phyloP scores from a whole-genome alignment of 1,140 invertebrate genomes.

The Penaeus indicus region DNA sequence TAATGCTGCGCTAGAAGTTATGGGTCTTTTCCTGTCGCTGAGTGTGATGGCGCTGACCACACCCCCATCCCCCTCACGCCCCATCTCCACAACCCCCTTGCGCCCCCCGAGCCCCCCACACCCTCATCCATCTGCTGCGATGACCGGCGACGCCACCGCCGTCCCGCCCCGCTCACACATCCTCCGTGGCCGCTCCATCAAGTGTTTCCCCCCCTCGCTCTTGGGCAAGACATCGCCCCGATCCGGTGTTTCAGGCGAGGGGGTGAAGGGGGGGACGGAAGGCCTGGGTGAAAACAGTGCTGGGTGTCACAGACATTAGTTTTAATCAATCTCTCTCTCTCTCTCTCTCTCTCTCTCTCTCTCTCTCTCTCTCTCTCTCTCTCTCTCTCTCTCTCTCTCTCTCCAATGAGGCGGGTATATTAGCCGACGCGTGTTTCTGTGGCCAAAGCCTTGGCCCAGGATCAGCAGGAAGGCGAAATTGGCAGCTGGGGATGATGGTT shows the following conservation, averaged over 20 bases:
- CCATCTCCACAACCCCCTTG: not conserved
- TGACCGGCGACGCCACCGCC: not conserved
- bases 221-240: not conserved
- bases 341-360: not conserved
- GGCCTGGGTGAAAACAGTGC: too few relatives aligned
- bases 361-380: slow-evolving; percentile 19
- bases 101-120: not conserved
- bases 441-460: too few relatives aligned
- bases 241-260: too few relatives aligned
- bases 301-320: too few relatives aligned
- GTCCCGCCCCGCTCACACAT: not conserved
- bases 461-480: too few relatives aligned
- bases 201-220: not conserved
- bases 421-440: too few relatives aligned
- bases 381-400: not conserved
- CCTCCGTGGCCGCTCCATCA: not conserved
- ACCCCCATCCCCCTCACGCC: not conserved
- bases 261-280: too few relatives aligned
- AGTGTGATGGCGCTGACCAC: slow-evolving; percentile 13
- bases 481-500: too few relatives aligned
- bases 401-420: not conserved
- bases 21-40: slow-evolving; percentile 40
- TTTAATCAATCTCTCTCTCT: not conserved
- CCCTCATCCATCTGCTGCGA: slow-evolving; percentile 12
- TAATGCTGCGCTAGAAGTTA: slow-evolving; percentile 35